These are phyloP conservation scores for Serilophus lunatus DNA, from an alignment of 2,113 vertebrate species.

Conservation along the genomic window DNA sequence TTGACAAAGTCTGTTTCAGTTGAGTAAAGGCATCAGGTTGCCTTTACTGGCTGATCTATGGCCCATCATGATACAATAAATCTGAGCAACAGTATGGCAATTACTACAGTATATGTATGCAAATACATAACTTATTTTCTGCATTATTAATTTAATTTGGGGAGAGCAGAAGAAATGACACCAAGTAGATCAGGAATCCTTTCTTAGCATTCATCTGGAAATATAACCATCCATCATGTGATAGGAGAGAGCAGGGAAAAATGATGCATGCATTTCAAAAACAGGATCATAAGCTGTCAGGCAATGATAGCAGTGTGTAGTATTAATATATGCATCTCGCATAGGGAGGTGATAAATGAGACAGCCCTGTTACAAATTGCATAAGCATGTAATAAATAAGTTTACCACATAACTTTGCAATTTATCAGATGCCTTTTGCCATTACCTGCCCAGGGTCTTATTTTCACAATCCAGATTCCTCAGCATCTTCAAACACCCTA, in stretches of 20 bases:
- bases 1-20: background rate
- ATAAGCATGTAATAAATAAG: constrained; percentile 41
- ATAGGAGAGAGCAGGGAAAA: background rate
- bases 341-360: constrained; percentile 20
- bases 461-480: constrained; percentile 6
- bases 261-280: constrained; percentile 3
- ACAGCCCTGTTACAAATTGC: constrained; percentile 20
- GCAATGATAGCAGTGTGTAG: constrained; percentile 7
- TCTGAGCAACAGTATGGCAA: background rate
- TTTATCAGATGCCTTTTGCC: constrained; percentile 44
- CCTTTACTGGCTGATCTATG: background rate
- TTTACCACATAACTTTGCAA: constrained; percentile 18
- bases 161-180: background rate
- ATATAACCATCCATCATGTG: background rate
- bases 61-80: background rate
- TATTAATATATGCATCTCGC: constrained; percentile 49
- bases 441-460: constrained; percentile 14
- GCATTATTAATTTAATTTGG: background rate
- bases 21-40: background rate
- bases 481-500: background rate
- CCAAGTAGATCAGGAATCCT: background rate
- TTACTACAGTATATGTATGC: background rate
- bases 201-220: background rate
- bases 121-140: background rate
- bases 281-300: background rate